These are phyloP conservation scores for Cyanocitta stelleri DNA, from an alignment of 2,113 vertebrate genomes.

Conservation along the genomic window DNA sequence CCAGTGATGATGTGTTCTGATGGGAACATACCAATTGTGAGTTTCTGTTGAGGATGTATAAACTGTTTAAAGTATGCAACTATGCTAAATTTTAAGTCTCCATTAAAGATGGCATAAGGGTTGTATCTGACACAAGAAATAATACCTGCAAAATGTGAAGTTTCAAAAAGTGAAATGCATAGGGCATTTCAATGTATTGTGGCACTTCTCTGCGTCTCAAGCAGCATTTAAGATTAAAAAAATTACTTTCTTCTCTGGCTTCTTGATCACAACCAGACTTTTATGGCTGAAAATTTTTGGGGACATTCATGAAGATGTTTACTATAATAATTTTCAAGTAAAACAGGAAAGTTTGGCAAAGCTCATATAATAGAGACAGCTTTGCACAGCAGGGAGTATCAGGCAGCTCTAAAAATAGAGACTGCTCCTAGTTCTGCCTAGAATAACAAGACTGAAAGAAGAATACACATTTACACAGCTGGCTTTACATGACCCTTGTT, in stretches of 20 bases:
- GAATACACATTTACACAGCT: conserved; percentile 62
- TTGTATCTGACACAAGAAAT: background rate
- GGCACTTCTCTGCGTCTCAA: background rate
- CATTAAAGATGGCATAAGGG: background rate
- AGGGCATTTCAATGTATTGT: background rate
- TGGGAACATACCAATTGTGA: background rate
- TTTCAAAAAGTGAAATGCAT: background rate
- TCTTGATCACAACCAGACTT: background rate
- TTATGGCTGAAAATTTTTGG: background rate
- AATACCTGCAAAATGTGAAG: background rate
- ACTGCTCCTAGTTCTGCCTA: conserved; percentile 6
- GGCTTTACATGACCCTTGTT: conserved; percentile 14
- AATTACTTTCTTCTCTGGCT: background rate
- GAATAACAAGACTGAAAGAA: conserved; percentile 44
- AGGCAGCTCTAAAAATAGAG: conserved; percentile 26
- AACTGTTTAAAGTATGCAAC: background rate
- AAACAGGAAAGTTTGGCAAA: background rate
- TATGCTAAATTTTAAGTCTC: background rate
- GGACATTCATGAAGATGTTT: background rate
- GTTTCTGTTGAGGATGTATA: background rate
- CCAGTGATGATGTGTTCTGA: background rate
- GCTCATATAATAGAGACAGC: background rate
- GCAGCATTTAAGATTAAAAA: background rate
- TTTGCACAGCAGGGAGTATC: background rate
- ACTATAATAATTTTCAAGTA: background rate